Evolutionary conservation across 2,113 vertebrate genomes (phyloP).

Genomic region (Trinectes maculatus): DNA sequence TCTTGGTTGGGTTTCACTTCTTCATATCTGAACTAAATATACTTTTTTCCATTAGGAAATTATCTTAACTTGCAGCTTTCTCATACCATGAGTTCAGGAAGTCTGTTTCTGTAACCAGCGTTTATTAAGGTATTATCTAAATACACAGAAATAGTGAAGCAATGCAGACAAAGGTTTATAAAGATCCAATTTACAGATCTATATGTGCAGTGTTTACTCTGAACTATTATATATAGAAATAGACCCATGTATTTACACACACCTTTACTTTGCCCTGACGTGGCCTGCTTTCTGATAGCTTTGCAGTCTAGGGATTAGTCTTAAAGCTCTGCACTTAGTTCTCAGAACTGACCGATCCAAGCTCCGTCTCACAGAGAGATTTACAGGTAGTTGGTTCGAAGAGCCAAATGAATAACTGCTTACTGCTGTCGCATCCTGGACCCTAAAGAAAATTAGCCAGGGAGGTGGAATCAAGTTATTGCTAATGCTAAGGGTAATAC

Average conservation of each 20-base stretch:
- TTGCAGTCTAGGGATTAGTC: slow-evolving; percentile 72
- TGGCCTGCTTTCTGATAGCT: slow-evolving; percentile 55
- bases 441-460: slow-evolving; percentile 13
- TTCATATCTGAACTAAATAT: slow-evolving; percentile 15
- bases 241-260: background rate
- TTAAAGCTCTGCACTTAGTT: slow-evolving; percentile 58
- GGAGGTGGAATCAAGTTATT: slow-evolving; percentile 21
- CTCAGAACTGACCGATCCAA: slow-evolving; percentile 38
- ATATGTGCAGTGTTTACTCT: background rate
- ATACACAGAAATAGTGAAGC: background rate
- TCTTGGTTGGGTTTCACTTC: slow-evolving; percentile 2
- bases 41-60: slow-evolving; percentile 11
- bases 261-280: slow-evolving; percentile 26
- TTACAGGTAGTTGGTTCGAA: slow-evolving; percentile 52
- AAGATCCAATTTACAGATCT: background rate
- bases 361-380: slow-evolving; percentile 52
- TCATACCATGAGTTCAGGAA: slow-evolving; percentile 5
- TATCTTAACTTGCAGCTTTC: background rate
- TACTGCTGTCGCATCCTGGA: slow-evolving; percentile 17
- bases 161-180: background rate
- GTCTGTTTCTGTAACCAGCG: slow-evolving; percentile 1
- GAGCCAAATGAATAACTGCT: slow-evolving; percentile 21
- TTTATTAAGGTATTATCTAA: background rate
- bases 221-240: background rate
- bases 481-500: slow-evolving; percentile 13